Conservation (phyloP, 2,113 vertebrate species). For the Syngnathus floridae region DNA sequence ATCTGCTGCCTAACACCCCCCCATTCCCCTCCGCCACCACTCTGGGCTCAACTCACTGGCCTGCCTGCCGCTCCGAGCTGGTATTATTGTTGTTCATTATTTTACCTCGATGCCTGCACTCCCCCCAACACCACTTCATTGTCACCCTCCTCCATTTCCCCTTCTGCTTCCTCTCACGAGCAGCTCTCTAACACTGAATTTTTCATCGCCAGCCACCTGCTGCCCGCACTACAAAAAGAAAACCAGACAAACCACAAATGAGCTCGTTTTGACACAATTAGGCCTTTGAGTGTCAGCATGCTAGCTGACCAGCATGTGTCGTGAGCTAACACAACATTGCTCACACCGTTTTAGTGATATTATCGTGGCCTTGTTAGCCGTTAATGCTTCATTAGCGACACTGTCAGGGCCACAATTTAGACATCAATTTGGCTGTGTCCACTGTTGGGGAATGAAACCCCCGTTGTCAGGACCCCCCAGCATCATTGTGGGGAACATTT, state of each 20-base stretch:
- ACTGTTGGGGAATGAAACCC: neutral
- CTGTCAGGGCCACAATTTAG: neutral
- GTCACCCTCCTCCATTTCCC: conserved; percentile 17
- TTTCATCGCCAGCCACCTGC: conserved; percentile 68
- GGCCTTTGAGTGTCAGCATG: too few species aligned
- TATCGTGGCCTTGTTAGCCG: too few species aligned
- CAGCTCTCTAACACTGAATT: conserved; percentile 48
- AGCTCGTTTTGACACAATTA: neutral
- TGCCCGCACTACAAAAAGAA: conserved; percentile 51
- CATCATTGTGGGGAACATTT: too few species aligned
- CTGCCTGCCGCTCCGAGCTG: conserved; percentile 32
- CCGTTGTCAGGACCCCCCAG: neutral
- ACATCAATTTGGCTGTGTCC: too few species aligned
- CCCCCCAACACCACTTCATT: conserved; percentile 25
- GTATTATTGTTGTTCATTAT: conserved; percentile 21
- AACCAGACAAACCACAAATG: neutral
- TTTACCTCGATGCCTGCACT: conserved; percentile 32
- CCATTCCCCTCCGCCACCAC: conserved; percentile 19
- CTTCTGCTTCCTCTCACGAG: conserved; percentile 20
- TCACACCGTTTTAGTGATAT: too few species aligned
- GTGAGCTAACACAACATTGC: too few species aligned
- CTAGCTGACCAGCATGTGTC: too few species aligned
- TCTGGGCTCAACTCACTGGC: conserved; percentile 36
- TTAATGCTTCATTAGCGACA: neutral
- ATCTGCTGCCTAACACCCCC: conserved; percentile 42